A percentile compares a stretch with the other conserved stretches of the same genome.
phyloP scores from a whole-genome alignment of 2,888 invertebrate genomes.

The Macrosiphum euphorbiae region DNA sequence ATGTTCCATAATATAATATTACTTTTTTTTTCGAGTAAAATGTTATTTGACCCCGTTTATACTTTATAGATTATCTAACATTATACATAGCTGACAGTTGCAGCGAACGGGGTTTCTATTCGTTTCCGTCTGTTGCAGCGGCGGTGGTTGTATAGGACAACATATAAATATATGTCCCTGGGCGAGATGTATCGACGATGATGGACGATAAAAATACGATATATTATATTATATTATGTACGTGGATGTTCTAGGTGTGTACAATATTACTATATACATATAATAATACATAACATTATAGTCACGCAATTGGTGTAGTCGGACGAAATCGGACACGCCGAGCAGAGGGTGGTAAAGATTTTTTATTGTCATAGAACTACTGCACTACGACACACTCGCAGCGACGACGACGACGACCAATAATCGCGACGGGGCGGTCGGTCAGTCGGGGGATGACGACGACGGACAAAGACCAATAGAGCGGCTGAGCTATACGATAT shows the following conservation, averaged over 20 bases:
- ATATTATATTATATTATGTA: background rate
- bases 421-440: conserved; percentile 17
- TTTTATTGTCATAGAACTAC: background rate
- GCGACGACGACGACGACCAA: background rate
- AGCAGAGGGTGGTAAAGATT: background rate
- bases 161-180: background rate
- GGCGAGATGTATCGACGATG: background rate
- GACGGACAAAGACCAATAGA: background rate
- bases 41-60: background rate
- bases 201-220: background rate
- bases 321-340: background rate
- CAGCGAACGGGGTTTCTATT: background rate
- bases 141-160: background rate
- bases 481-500: background rate
- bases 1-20: background rate
- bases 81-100: background rate
- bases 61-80: background rate
- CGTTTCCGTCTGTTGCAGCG: background rate
- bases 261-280: background rate
- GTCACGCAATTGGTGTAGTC: background rate
- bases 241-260: background rate
- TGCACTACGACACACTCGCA: background rate
- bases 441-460: background rate
- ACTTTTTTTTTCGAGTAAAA: background rate
- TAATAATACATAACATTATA: background rate